Percentiles rank a stretch among this genome's conserved stretches.
Evolutionary conservation across 2,113 vertebrate genomes (phyloP).

Genomic region (Hippolais icterina): DNA sequence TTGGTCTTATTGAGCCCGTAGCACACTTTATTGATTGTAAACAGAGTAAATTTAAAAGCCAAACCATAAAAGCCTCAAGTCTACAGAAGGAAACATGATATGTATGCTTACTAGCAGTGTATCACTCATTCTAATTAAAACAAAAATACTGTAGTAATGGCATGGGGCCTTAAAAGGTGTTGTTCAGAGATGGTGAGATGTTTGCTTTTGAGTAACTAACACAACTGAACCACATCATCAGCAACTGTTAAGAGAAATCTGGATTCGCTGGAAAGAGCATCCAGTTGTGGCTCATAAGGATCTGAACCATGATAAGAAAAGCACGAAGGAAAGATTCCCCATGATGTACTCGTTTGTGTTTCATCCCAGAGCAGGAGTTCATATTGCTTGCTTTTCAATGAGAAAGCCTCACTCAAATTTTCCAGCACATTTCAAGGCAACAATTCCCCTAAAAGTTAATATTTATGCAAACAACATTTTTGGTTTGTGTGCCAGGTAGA

Average conservation of each 20-base stretch:
- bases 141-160: constrained; percentile 29
- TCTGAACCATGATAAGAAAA: background rate
- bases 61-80: constrained; percentile 39
- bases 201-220: background rate
- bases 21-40: constrained; percentile 18
- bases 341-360: background rate
- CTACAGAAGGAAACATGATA: constrained; percentile 44
- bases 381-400: background rate
- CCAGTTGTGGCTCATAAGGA: background rate
- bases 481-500: background rate
- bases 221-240: background rate
- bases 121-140: constrained; percentile 59
- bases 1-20: constrained; percentile 3
- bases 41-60: constrained; percentile 48
- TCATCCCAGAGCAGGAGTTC: background rate
- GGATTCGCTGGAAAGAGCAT: background rate
- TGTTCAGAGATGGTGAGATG: background rate
- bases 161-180: background rate
- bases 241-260: background rate
- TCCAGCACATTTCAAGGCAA: background rate
- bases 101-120: background rate
- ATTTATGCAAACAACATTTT: background rate
- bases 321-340: background rate
- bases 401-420: background rate
- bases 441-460: background rate